These are phyloP conservation scores for Drosophila subquinaria DNA, from an alignment of 2,888 invertebrate genomes.

Conservation along the genomic window DNA sequence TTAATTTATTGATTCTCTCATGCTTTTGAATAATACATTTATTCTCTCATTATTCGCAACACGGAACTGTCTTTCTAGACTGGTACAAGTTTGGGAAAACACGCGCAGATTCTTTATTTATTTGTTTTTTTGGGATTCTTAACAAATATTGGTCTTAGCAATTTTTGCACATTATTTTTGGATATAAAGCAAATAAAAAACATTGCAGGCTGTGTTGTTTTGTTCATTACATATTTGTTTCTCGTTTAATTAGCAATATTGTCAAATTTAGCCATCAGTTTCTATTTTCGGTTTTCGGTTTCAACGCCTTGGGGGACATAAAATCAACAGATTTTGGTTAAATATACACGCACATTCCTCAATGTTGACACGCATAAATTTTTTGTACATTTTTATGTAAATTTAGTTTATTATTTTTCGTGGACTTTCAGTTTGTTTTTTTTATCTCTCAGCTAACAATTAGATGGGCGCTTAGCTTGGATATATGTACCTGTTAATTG, in stretches of 20 bases:
- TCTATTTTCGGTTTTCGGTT: constrained; percentile 39
- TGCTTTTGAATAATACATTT: constrained; percentile 17
- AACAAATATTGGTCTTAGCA: constrained; percentile 27
- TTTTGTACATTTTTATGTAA: constrained; percentile 36
- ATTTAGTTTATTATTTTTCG: constrained; percentile 22
- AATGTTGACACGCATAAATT: constrained; percentile 48
- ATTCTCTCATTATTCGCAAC: constrained; percentile 13
- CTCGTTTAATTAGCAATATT: constrained; percentile 45
- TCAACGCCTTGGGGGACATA: constrained; percentile 20
- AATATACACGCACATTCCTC: constrained; percentile 39
- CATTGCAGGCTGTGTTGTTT: constrained; percentile 1
- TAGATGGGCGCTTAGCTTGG: not conserved
- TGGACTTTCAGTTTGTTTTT: constrained; percentile 31
- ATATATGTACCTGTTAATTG: constrained; percentile 42
- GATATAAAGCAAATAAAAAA: constrained; percentile 7
- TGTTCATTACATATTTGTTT: constrained; percentile 21
- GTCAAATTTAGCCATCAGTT: constrained; percentile 44
- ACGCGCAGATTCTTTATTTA: constrained; percentile 14
- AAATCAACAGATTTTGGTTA: constrained; percentile 28
- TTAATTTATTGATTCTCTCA: constrained; percentile 31
- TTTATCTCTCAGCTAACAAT: constrained; percentile 3
- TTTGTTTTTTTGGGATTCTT: not conserved
- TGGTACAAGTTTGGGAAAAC: constrained; percentile 19
- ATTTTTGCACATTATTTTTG: constrained; percentile 36
- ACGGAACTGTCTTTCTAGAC: constrained; percentile 28